Evolutionary conservation across 2,888 invertebrate genomes (phyloP), one percentile per base, ranked within the genome.

Genomic region (Watsonalla binaria): DNA sequence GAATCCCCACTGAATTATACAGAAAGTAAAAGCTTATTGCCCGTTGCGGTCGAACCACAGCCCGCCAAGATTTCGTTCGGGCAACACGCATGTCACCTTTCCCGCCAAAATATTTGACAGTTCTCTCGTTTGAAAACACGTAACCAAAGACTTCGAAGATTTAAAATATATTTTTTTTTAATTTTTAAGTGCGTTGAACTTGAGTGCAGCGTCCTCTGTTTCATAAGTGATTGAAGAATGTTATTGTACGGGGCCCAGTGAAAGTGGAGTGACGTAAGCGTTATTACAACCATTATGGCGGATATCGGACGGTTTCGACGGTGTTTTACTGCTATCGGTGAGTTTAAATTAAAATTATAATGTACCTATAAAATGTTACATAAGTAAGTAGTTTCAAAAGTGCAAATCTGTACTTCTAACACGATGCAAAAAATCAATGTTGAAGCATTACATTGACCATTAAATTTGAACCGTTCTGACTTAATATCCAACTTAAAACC

Each of bases 231-330:
- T 80, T 72, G 71, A 71, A 77, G 82, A 80, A 81, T 86, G 84
- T 81, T 81, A 77, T 78, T 74, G 76, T 76, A 76, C 57, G 76
- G 69, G 70, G 72, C 77, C 72, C 72, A 86, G 89, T 89, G 90
- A 90, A 90, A 90, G 90, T 89, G 86, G 54, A 66, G 81, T 89
- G 87, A 88, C 89, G 89, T 84, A 89, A 88, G 65, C 72, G 67
- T 85, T 85, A 84, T 86, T 86, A 83, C 81, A 82, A 66, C 65
- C 75, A 78, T 73, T 78, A 87, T 89, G 89, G 83, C 88, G 82
- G 82, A 85, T 84, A 78, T 80, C 68, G 73, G 72, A 73, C 79
- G 76, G 66, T 77, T 85, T 69, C 82, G 85, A 82, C 86, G 66
- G 74, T 83, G 79, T 76, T 77, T 85, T 78, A 78, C 80, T 72